Evolutionary conservation across 2,888 invertebrate species (phyloP).

Genomic region (Lepidochitona cinerea): DNA sequence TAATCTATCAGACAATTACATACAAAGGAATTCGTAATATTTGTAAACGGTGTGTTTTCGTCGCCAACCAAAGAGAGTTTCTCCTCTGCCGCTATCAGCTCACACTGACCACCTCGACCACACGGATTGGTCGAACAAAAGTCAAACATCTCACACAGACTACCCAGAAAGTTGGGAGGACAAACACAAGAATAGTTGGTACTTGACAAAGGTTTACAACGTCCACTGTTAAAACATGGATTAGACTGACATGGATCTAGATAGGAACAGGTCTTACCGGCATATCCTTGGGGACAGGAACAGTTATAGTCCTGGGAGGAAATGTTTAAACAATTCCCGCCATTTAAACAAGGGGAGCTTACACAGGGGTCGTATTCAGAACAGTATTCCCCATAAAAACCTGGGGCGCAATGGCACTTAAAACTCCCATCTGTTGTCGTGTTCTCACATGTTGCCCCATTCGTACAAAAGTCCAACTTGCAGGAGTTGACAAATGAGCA

Average conservation of each 20-base stretch:
- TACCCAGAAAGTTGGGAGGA: not conserved
- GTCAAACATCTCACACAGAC: not conserved
- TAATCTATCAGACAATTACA: slow-evolving; percentile 2
- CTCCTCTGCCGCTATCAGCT: not conserved
- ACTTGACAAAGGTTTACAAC: not conserved
- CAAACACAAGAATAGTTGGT: not conserved
- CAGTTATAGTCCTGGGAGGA: slow-evolving; percentile 38
- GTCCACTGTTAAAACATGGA: not conserved
- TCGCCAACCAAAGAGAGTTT: not conserved
- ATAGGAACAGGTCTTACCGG: not conserved
- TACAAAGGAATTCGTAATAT: not conserved
- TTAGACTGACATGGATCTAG: not conserved
- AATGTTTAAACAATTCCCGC: slow-evolving; percentile 41
- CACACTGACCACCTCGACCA: not conserved
- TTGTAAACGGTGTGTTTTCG: not conserved
- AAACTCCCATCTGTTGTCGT: slow-evolving; percentile 1
- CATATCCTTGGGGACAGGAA: slow-evolving; percentile 24
- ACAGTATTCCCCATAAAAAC: slow-evolving; percentile 51
- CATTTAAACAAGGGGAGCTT: slow-evolving; percentile 44
- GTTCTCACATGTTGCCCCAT: slow-evolving; percentile 12
- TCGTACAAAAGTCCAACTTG: slow-evolving; percentile 2
- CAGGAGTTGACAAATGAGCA: slow-evolving; percentile 9
- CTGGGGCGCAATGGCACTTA: slow-evolving; percentile 23
- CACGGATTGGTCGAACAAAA: not conserved
- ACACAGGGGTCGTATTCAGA: slow-evolving; percentile 45